Percentiles rank a stretch among this genome's conserved stretches.
phyloP scores from a whole-genome alignment of 1,140 invertebrate species.

The Tetragnatha versicolor region DNA sequence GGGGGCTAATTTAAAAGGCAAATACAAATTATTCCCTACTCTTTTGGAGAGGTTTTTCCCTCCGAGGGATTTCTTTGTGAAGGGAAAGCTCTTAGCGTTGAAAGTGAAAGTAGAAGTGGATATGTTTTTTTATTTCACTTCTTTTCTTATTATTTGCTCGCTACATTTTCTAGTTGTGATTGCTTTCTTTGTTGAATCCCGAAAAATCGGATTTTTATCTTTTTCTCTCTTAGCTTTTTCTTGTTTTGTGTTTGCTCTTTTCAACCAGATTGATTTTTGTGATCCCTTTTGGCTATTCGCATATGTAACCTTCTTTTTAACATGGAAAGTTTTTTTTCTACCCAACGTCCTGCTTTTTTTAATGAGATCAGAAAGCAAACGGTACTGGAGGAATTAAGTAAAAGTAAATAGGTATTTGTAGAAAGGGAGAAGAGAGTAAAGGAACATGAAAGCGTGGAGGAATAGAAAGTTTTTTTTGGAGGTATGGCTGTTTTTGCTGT shows the following conservation, averaged over 20 bases:
- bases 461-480: background rate
- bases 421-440: background rate
- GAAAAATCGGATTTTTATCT: slow-evolving; percentile 48
- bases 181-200: slow-evolving; percentile 53
- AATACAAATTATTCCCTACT: slow-evolving; percentile 55
- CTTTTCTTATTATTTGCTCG: slow-evolving; percentile 26
- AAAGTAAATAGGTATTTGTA: slow-evolving; percentile 47
- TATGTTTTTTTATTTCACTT: too few species aligned
- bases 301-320: slow-evolving; percentile 2
- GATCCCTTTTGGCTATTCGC: slow-evolving; percentile 42
- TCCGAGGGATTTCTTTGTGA: slow-evolving; percentile 44
- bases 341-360: slow-evolving; percentile 12
- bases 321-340: slow-evolving; percentile 16
- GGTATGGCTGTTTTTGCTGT: background rate
- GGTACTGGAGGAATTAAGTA: slow-evolving; percentile 37
- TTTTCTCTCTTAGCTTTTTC: slow-evolving; percentile 9
- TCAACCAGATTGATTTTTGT: slow-evolving; percentile 48
- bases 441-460: background rate
- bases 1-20: slow-evolving; percentile 55
- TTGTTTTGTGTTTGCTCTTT: slow-evolving; percentile 52
- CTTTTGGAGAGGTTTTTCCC: slow-evolving; percentile 49
- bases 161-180: slow-evolving; percentile 52
- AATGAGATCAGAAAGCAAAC: slow-evolving; percentile 22
- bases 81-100: slow-evolving; percentile 53
- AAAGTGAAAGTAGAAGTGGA: slow-evolving; percentile 49